These are phyloP conservation scores for Melanchra persicariae DNA, from an alignment of 2,888 invertebrate species.

Conservation along the genomic window DNA sequence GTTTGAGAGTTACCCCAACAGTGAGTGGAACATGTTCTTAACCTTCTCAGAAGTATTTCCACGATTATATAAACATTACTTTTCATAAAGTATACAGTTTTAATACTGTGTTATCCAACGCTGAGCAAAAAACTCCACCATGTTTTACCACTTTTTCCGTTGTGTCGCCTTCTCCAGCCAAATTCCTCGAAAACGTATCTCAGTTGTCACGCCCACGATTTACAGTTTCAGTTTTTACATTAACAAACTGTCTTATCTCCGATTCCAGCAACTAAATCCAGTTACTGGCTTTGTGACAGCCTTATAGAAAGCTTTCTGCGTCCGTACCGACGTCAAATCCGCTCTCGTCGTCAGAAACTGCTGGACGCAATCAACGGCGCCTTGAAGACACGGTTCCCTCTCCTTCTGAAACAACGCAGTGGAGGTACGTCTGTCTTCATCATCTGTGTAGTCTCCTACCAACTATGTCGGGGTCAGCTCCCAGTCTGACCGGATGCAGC, in stretches of 20 bases:
- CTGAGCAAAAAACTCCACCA: too few relatives aligned
- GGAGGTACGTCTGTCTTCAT: background rate
- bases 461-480: background rate
- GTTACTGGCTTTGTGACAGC: background rate
- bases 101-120: too few relatives aligned
- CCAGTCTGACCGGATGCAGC: too few relatives aligned
- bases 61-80: too few relatives aligned
- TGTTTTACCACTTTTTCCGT: too few relatives aligned
- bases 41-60: too few relatives aligned
- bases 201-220: too few relatives aligned
- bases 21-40: conserved; percentile 9
- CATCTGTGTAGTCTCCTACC: background rate
- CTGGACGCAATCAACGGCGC: conserved; percentile 3
- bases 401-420: background rate
- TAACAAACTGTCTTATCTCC: background rate
- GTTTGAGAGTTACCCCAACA: conserved; percentile 39
- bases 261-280: conserved; percentile 4
- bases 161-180: too few relatives aligned
- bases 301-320: background rate
- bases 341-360: background rate
- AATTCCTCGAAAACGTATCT: too few relatives aligned
- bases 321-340: background rate
- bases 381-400: conserved; percentile 16
- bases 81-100: too few relatives aligned
- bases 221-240: too few relatives aligned